Conservation (phyloP, 2,113 vertebrate species). For the Grallaria varia region DNA sequence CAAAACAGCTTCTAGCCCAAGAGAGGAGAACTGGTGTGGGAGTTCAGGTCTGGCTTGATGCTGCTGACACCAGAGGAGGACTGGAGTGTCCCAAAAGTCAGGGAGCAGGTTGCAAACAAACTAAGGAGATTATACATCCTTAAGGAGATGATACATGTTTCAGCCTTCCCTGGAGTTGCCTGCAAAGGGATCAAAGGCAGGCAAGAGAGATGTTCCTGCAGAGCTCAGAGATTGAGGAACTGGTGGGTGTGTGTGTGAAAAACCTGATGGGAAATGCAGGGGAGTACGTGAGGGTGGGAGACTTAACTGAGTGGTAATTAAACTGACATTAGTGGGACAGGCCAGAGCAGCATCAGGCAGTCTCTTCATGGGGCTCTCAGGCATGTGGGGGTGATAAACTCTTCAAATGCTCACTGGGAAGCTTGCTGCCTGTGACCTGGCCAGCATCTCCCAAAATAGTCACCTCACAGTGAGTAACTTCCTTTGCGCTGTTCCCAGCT, state of each 20-base stretch:
- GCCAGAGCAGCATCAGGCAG: slow-evolving; percentile 1
- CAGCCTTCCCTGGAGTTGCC: neutral
- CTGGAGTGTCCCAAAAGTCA: neutral
- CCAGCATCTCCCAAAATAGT: slow-evolving; percentile 66
- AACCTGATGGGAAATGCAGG: neutral
- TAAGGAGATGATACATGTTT: neutral
- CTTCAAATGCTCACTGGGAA: slow-evolving; percentile 20
- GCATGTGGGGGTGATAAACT: slow-evolving; percentile 19
- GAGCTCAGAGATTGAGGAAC: neutral
- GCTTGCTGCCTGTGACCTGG: slow-evolving; percentile 53
- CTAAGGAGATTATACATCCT: neutral
- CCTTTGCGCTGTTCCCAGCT: slow-evolving; percentile 63
- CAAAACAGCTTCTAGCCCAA: neutral
- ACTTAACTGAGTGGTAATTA: neutral
- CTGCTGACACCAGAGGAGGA: neutral
- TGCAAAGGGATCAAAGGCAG: neutral
- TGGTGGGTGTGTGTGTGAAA: neutral
- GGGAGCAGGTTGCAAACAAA: neutral
- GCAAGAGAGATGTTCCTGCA: neutral
- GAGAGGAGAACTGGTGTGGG: neutral
- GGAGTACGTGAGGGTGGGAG: neutral
- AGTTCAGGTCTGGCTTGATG: neutral
- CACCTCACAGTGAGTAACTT: slow-evolving; percentile 51
- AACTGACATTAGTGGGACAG: neutral
- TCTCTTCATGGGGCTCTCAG: neutral